These are phyloP conservation scores for Lacerta viridis DNA, from an alignment of 2,797 vertebrate genomes.

Conservation along the genomic window DNA sequence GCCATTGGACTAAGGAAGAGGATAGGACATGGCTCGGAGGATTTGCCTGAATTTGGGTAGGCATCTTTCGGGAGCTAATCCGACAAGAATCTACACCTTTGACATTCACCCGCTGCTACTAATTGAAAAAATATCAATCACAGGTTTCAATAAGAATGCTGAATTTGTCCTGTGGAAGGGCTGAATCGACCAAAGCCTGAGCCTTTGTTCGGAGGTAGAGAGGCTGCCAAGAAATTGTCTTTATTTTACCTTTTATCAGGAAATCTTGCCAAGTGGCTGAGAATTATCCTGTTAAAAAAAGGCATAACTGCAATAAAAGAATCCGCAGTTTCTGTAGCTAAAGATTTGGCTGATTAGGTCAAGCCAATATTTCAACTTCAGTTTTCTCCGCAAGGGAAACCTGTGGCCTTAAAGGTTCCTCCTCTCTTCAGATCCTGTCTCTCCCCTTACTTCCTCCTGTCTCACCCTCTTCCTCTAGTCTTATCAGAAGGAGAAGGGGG, in stretches of 20 bases:
- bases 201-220: not conserved
- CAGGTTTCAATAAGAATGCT: not conserved
- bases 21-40: not conserved
- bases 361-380: not conserved
- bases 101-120: conserved; percentile 23
- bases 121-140: conserved; percentile 36
- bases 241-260: conserved; percentile 28
- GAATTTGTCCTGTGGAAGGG: not conserved
- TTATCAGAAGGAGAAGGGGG: no score
- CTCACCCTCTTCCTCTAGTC: not conserved
- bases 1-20: not conserved
- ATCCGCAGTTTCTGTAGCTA: not conserved
- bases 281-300: conserved; percentile 18
- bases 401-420: not conserved
- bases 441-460: not conserved
- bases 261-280: conserved; percentile 28
- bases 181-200: conserved; percentile 17
- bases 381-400: not conserved
- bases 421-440: not conserved
- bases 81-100: conserved; percentile 40
- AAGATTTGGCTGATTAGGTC: conserved; percentile 1
- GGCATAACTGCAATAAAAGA: conserved; percentile 3
- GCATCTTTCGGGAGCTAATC: conserved; percentile 40
- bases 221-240: conserved; percentile 9
- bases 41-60: conserved; percentile 9